Evolutionary conservation across 2,888 invertebrate species (phyloP).

Genomic region (Nephrotoma guestfalica): DNA sequence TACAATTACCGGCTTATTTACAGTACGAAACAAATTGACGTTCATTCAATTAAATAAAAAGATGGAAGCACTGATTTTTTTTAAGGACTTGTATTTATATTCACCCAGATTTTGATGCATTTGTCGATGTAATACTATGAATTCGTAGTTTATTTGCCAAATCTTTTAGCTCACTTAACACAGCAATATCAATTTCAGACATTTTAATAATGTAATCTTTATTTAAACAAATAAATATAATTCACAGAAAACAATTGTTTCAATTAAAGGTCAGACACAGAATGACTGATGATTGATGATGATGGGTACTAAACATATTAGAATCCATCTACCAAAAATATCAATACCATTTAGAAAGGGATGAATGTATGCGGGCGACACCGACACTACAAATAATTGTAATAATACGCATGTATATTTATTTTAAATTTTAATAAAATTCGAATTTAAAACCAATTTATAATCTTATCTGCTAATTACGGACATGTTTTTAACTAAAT

Average conservation of each 20-base stretch:
- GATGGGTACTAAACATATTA: background rate
- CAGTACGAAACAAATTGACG: background rate
- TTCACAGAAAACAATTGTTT: background rate
- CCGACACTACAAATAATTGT: background rate
- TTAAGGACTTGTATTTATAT: constrained; percentile 18
- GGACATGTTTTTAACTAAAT: no score
- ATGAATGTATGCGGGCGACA: background rate
- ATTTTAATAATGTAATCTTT: background rate
- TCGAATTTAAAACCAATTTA: background rate
- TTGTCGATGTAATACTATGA: constrained; percentile 71
- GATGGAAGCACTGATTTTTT: background rate
- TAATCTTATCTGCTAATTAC: no score
- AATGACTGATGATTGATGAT: background rate
- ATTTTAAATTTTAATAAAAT: background rate
- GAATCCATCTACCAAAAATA: background rate
- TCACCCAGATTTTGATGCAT: constrained; percentile 85
- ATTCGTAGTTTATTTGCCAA: constrained; percentile 81
- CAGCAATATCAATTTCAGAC: background rate
- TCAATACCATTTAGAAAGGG: background rate
- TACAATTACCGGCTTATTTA: background rate
- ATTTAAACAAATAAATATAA: background rate
- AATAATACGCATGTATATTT: background rate
- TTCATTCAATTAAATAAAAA: background rate
- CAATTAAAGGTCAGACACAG: background rate
- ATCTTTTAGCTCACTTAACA: constrained; percentile 53